Evolutionary conservation across 2,888 invertebrate genomes (phyloP).

Genomic region (Pterostichus niger): DNA sequence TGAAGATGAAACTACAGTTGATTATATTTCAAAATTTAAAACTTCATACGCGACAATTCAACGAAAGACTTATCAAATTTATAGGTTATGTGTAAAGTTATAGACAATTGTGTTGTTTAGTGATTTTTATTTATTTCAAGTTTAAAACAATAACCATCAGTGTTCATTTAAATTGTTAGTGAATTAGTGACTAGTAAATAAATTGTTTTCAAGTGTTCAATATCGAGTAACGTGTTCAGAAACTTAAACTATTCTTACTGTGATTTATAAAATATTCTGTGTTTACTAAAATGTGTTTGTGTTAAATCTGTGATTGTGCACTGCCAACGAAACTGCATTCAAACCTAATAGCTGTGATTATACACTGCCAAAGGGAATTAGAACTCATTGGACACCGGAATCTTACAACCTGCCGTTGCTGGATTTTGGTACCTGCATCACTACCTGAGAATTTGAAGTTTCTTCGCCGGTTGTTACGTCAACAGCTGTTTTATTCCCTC

Average conservation of each 20-base stretch:
- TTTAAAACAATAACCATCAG: not conserved
- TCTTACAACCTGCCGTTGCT: no score
- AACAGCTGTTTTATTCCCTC: constrained; percentile 67
- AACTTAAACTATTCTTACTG: constrained; percentile 2
- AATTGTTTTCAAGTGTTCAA: constrained; percentile 2
- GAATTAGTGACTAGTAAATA: constrained; percentile 1
- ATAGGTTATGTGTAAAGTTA: not conserved
- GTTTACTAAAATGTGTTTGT: no score
- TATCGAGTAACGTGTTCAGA: constrained; percentile 50
- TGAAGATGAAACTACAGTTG: constrained; percentile 69
- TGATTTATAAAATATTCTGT: constrained; percentile 8
- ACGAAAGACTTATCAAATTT: not conserved
- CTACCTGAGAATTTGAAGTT: constrained; percentile 20
- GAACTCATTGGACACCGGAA: no score
- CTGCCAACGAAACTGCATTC: constrained; percentile 23
- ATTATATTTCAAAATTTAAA: constrained; percentile 67
- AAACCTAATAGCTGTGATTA: not conserved
- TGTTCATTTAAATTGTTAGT: constrained; percentile 29
- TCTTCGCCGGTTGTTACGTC: constrained; percentile 48
- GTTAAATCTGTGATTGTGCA: not conserved
- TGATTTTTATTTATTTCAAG: not conserved
- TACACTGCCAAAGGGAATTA: constrained; percentile 5
- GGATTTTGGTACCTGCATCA: constrained; percentile 19
- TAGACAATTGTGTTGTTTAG: not conserved
- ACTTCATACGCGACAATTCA: constrained; percentile 46